Evolutionary conservation across 2,797 vertebrate genomes (phyloP).

Genomic region (Hipposideros larvatus): DNA sequence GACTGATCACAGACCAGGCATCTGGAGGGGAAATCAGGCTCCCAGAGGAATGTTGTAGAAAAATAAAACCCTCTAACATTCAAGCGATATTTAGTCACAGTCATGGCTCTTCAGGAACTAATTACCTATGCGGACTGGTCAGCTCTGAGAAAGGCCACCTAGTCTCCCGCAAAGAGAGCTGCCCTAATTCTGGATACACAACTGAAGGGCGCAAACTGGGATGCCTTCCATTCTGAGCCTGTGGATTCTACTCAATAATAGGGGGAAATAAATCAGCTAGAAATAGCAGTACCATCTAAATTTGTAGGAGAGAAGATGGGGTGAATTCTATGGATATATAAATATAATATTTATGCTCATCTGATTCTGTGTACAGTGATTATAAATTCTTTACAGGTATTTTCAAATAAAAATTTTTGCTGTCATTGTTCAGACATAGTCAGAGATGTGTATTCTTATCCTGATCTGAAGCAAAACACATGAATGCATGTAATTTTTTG

Average conservation of each 20-base stretch:
- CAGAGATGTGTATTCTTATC: not conserved
- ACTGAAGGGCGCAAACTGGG: not conserved
- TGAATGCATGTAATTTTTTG: not conserved
- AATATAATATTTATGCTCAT: not conserved
- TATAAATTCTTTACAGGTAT: not conserved
- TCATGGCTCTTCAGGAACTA: not conserved
- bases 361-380: not conserved
- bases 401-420: slow-evolving; percentile 12
- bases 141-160: not conserved
- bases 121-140: not conserved
- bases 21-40: not conserved
- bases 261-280: not conserved
- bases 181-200: not conserved
- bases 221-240: not conserved
- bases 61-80: not conserved
- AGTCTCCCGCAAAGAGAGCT: not conserved
- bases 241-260: not conserved
- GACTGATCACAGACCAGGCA: not conserved
- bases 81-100: not conserved
- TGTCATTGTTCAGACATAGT: not conserved
- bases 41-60: not conserved
- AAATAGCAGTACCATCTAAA: not conserved
- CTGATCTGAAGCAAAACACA: not conserved
- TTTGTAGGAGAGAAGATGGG: not conserved
- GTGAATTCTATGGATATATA: not conserved